Conservation (phyloP, 53 echinoderm and acorn worm genomes). For the Astropecten irregularis region DNA sequence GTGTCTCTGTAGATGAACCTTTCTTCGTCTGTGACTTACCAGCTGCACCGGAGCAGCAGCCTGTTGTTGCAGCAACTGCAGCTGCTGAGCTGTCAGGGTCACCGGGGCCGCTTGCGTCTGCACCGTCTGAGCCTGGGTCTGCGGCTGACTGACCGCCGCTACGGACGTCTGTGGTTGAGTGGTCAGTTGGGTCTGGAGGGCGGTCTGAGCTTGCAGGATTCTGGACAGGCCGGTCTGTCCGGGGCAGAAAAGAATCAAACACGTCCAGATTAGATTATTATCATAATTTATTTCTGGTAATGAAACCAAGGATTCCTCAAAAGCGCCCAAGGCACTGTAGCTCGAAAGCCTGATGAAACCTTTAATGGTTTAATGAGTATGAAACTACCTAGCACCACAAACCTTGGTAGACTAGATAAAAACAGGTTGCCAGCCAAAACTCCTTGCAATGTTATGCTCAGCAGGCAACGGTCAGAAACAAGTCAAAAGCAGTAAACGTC, state of each 20-base stretch:
- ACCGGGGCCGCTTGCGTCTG: conserved; percentile 29
- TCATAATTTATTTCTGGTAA: too few relatives aligned
- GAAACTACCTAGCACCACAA: too few relatives aligned
- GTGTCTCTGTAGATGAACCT: too few relatives aligned
- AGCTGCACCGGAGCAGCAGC: conserved; percentile 60
- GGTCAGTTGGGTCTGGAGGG: conserved; percentile 33
- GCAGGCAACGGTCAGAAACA: too few relatives aligned
- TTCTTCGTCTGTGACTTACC: too few relatives aligned
- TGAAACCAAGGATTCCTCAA: too few relatives aligned
- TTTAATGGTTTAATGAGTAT: background rate
- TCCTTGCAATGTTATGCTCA: too few relatives aligned
- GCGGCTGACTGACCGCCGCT: conserved; percentile 43
- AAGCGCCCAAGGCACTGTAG: too few relatives aligned
- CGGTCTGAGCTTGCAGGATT: conserved; percentile 21
- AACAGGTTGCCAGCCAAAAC: too few relatives aligned
- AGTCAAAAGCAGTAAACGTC: too few relatives aligned
- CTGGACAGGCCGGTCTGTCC: background rate
- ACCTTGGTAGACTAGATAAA: too few relatives aligned
- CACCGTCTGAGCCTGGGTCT: conserved; percentile 9
- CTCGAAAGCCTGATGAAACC: too few relatives aligned
- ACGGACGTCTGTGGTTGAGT: conserved; percentile 35
- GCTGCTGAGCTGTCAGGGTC: conserved; percentile 81
- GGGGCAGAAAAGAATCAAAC: background rate
- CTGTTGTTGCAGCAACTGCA: conserved; percentile 90
- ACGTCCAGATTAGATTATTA: background rate